Evolutionary conservation across 2,888 invertebrate genomes (phyloP), one percentile per base, ranked within the genome.

Genomic region (Mamestra brassicae): DNA sequence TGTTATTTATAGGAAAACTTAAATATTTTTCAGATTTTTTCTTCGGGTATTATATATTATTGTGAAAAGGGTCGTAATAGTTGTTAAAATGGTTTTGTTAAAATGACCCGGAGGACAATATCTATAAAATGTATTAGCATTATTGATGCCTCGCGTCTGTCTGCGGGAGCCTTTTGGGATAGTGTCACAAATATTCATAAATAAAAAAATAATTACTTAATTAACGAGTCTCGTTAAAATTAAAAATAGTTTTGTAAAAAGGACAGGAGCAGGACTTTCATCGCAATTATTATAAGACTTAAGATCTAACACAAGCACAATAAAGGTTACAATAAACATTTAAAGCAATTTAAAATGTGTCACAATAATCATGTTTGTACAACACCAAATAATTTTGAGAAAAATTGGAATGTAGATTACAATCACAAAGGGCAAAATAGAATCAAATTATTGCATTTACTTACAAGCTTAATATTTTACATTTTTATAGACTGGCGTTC

Each of bases 361-460:
- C 57, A 61, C 52, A 61, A 77, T 50, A 58, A 55, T 11, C 45
- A 75, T 47, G 42, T 45, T 65, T 60, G 62, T 71, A 64, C 45
- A n/a, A 81, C 38, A 52, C n/a, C 36, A 69, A 78, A 63, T 72
- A 72, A 66, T 72, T 78, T 69, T 42, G 13, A 57, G 11, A 15
- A n/a, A 55, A 17, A 63, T 55, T 78, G 81, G 83, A 82, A 82
- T 81, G 81, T 78, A 55, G 7, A 38, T 71, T 34, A 73, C 57
- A 68, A 64, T 65, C 70, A 73, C 62, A 65, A 71, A 58, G 42
- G 61, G 45, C 26, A 67, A 17, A 60, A 26, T 26, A 26, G 17
- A n/a, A 38, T 36, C 7, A 2, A 36, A 17, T 45, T 15, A 36
- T 60, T 68, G 42, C 17, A 55, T n/a, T 71, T 47, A 52, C 1